A percentile compares a stretch with the other conserved stretches of the same genome.
phyloP scores from a whole-genome alignment of 2,888 invertebrate species.

The Trachelus stipa region DNA sequence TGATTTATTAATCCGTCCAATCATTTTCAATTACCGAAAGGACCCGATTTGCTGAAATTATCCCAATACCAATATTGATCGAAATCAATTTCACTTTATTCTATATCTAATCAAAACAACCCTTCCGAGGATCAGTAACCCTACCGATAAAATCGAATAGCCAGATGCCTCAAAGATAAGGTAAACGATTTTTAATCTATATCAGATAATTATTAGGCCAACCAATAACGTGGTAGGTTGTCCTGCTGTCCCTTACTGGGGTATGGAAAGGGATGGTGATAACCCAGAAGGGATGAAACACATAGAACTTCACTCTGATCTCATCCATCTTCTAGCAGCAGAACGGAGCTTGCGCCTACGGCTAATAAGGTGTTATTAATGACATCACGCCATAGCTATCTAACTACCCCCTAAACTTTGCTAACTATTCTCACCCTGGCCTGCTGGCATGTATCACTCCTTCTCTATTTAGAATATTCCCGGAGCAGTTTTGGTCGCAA shows the following conservation, averaged over 20 bases:
- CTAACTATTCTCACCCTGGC: conserved; percentile 42
- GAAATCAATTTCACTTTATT: too few species aligned
- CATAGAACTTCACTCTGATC: conserved; percentile 40
- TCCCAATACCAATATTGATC: too few species aligned
- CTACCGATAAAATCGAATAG: too few species aligned
- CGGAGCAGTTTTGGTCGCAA: conserved; percentile 16
- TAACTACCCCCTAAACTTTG: conserved; percentile 45
- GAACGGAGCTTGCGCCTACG: conserved; percentile 39
- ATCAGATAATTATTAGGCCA: too few species aligned
- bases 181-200: too few species aligned
- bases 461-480: conserved; percentile 33
- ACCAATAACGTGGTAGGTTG: too few species aligned
- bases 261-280: conserved; percentile 13
- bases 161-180: too few species aligned
- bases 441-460: conserved; percentile 27
- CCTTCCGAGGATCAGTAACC: too few species aligned
- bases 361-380: conserved; percentile 57
- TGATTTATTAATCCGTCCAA: too few species aligned
- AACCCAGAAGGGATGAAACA: conserved; percentile 7
- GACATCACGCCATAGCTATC: conserved; percentile 46
- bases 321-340: conserved; percentile 46
- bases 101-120: too few species aligned
- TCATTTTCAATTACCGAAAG: too few species aligned
- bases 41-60: too few species aligned
- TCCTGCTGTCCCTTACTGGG: background rate